phyloP scores from a whole-genome alignment of 1,140 invertebrate genomes.

The Pristionchus pacificus region DNA sequence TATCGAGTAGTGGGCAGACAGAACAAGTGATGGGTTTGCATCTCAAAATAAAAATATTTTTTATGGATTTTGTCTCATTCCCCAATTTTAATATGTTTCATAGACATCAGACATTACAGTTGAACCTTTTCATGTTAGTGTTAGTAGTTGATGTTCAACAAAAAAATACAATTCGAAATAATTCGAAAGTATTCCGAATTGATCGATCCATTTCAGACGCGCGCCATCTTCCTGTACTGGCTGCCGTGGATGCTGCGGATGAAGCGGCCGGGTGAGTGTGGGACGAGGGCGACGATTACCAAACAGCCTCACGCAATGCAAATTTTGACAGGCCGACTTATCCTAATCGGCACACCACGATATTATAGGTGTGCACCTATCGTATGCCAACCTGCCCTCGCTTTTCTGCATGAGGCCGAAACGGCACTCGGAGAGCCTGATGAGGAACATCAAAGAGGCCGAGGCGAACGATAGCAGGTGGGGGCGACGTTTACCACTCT shows the following conservation, averaged over 20 bases:
- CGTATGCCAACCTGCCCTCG: conserved; percentile 52
- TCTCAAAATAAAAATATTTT: too few species aligned
- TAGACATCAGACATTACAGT: too few species aligned
- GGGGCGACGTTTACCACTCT: background rate
- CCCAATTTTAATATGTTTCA: too few species aligned
- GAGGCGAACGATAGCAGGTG: conserved; percentile 33
- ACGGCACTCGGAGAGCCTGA: conserved; percentile 51
- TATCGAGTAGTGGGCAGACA: too few species aligned
- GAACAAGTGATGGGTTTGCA: too few species aligned
- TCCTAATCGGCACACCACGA: too few species aligned
- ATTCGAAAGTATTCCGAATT: background rate
- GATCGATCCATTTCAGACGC: conserved; percentile 40
- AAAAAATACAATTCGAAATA: background rate
- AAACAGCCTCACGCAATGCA: too few species aligned
- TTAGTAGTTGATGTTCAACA: conserved; percentile 1
- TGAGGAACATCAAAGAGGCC: conserved; percentile 50
- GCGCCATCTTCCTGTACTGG: conserved; percentile 53
- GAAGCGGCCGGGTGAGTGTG: conserved; percentile 52
- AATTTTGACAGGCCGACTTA: too few species aligned
- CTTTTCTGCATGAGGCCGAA: conserved; percentile 50
- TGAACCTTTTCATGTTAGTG: too few species aligned
- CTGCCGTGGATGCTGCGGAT: conserved; percentile 51
- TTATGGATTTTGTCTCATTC: too few species aligned
- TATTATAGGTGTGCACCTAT: conserved; percentile 41
- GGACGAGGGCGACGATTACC: too few species aligned